Evolutionary conservation across 2,797 vertebrate genomes (phyloP), one percentile per base, ranked within the genome.

Genomic region (Myoxocephalus aenaeus): DNA sequence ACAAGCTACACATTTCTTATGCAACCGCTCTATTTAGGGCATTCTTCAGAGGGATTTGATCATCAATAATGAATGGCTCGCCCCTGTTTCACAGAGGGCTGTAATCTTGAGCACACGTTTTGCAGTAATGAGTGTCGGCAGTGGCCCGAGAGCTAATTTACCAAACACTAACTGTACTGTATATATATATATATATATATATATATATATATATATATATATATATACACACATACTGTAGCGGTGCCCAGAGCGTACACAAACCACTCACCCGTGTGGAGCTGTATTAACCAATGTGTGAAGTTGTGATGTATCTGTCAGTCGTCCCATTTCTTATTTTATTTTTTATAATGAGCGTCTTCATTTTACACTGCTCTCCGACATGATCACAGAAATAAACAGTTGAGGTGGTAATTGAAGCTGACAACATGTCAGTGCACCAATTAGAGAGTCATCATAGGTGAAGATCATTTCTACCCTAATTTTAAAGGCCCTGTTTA

Each of bases 51-150:
- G 79, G 67, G 68, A 87, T 79, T 29, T 54, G 76, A 29, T 79
- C 85, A 90, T 92, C 88, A 91, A 93, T 92, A 91, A 92, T 92
- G 54, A 78, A 93, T 84, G 58, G 42, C 32, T 66, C 77, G 83
- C 63, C 86, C 84, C 79, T 87, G 77, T 90, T 90, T 89, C 65
- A 77, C 34, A 85, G 70, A 25, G 29, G 25, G 69, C 83, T 77
- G 63, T 82, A 61, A 82, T 87, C 62, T 76, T 62, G 68, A 88
- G 86, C 81, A 56, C 79, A 76, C 27, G 8, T 77, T 81, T 42
- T 34, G 1, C 70, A 84, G 73, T 64, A 7, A 38, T 40, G 65
- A 51, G 44, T 17, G 73, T 11, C 10, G 2, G 48, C 57, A 40
- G 25, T 15, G 65, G 74, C 63, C 64, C 15, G 65, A 63, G 22